Base-by-base conservation (phyloP, 2,888 invertebrate species). In the Chalcis sispes region DNA sequence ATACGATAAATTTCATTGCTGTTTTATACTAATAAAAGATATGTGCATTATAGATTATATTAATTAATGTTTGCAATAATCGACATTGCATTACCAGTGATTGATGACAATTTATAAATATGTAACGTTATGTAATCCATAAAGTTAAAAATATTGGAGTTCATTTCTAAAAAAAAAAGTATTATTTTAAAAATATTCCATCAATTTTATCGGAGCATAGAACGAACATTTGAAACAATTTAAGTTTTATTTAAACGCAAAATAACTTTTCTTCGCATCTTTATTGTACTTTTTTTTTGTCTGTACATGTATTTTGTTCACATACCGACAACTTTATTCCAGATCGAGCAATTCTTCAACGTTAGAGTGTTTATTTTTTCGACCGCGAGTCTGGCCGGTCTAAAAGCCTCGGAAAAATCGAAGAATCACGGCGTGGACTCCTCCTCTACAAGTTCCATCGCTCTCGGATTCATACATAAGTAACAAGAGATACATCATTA, bases 401-500 rank as follows among this genome's bases (percentile, higher is more conserved):
- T 58, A 62, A 72, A 48, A 76, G 66, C 46, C 40, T 61, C 54
- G 67, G 46, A 67, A 73, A 59, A 76, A 64, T 67, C 62, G n/a
- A 23, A 62, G 72, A 77, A 72, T 77, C 77, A 73, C 72, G 71
- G 42, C 56, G 32, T n/a, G n/a, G n/a, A n/a, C n/a, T n/a, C n/a
- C n/a, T n/a, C n/a, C n/a, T n/a, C n/a, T n/a, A n/a, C n/a, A 64
- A 25, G 62, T 40, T 77, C 58, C 64, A 62, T 67, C 72, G 52
- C 29, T 46, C 52, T 1, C 18, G n/a, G n/a, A 7, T 27, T 8
- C 58, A 72, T 73, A 52, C 77, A 77, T 72, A 77, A 77, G 72
- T 77, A 77, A 72, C 27, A 69, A 77, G 59, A 73, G 65, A 77
- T 77, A 77, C 69, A 70, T 77, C 77, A 72, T 77, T 70, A 69